Conservation (phyloP, 2,888 invertebrate species). For the Lasius platythorax region DNA sequence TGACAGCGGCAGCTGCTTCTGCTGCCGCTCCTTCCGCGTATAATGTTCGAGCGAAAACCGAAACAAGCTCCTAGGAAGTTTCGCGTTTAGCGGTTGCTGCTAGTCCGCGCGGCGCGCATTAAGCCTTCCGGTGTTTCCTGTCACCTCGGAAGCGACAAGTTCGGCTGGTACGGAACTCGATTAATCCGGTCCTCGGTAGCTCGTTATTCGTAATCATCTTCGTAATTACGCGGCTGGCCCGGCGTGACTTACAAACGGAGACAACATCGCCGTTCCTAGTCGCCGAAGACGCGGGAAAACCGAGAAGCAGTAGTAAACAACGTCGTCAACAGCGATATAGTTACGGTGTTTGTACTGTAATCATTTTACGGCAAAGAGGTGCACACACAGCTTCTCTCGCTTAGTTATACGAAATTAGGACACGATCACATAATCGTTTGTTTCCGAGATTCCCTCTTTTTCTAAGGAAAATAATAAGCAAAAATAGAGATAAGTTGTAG, state of each 20-base stretch:
- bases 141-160: constrained; percentile 16
- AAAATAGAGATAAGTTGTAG: not conserved
- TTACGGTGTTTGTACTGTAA: not conserved
- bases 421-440: not conserved
- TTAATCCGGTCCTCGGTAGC: constrained; percentile 41
- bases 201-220: constrained; percentile 45
- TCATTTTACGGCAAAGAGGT: not conserved
- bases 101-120: constrained; percentile 42
- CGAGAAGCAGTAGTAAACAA: not conserved
- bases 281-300: not conserved
- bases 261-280: not conserved
- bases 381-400: too few relatives aligned
- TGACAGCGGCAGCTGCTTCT: not conserved
- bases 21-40: not conserved
- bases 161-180: constrained; percentile 58
- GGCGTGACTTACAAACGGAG: not conserved
- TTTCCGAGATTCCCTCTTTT: not conserved
- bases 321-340: not conserved
- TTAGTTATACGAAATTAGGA: not conserved
- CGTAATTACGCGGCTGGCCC: constrained; percentile 29
- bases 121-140: constrained; percentile 44
- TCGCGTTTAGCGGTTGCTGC: constrained; percentile 21
- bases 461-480: not conserved
- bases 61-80: constrained; percentile 48
- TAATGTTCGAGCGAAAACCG: constrained; percentile 29